Percentiles rank a stretch among this genome's conserved stretches.
phyloP scores from a whole-genome alignment of 2,113 vertebrate species.

The Clarias batrachus region DNA sequence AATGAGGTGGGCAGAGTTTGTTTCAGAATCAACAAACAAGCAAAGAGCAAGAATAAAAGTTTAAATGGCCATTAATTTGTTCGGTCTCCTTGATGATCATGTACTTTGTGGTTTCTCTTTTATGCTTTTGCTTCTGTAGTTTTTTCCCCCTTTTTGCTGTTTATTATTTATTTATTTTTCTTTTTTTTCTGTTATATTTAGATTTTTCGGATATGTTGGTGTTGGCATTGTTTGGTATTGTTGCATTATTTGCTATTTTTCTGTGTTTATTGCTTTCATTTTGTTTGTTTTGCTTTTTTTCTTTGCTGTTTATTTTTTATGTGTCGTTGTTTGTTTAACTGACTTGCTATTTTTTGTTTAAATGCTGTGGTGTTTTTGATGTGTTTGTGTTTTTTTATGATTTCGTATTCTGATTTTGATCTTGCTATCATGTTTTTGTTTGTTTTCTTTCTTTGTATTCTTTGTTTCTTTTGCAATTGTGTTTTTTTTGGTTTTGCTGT shows the following conservation, averaged over 20 bases:
- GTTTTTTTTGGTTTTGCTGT: background rate
- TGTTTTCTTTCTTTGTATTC: no score
- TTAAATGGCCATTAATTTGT: background rate
- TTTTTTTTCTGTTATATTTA: background rate
- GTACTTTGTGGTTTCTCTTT: background rate
- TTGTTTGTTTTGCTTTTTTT: background rate
- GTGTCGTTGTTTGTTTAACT: no score
- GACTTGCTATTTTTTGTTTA: no score
- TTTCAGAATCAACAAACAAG: constrained; percentile 31
- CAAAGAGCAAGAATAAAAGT: background rate
- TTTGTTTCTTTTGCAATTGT: background rate
- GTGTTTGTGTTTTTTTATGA: background rate
- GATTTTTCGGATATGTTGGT: background rate
- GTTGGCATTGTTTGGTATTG: background rate
- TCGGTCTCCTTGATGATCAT: background rate
- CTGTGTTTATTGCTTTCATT: background rate
- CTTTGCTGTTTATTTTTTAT: no score
- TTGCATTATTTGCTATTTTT: background rate
- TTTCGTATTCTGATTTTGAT: background rate
- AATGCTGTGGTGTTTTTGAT: no score
- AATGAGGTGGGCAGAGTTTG: constrained; percentile 15
- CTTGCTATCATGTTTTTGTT: no score
- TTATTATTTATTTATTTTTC: background rate
- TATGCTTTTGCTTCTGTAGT: background rate
- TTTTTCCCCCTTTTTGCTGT: background rate